These are phyloP conservation scores for Sparidentex hasta DNA, from an alignment of 2,797 vertebrate genomes.

Conservation along the genomic window DNA sequence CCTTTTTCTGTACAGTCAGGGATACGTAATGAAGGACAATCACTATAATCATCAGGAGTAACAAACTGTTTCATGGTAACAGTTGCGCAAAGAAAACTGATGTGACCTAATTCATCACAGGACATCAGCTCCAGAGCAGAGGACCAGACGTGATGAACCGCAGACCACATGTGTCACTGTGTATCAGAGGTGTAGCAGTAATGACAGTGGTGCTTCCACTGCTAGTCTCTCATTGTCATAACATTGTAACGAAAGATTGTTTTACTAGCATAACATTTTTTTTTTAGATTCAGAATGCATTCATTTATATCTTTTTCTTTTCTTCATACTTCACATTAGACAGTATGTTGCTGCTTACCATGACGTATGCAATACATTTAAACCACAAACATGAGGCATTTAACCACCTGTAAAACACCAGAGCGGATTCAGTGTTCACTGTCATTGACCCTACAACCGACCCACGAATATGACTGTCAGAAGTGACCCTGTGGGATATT, in stretches of 20 bases:
- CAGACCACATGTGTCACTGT: background rate
- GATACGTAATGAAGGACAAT: conserved; percentile 21
- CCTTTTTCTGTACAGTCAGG: conserved; percentile 22
- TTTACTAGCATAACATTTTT: conserved; percentile 8
- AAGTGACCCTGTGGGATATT: too few relatives aligned
- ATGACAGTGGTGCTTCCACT: background rate
- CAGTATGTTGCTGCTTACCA: background rate
- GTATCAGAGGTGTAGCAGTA: background rate
- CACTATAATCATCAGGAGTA: conserved; percentile 25
- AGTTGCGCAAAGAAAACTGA: background rate
- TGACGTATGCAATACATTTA: conserved; percentile 7
- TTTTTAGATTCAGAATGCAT: background rate
- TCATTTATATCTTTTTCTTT: background rate
- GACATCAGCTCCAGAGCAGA: conserved; percentile 2
- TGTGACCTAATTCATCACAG: background rate
- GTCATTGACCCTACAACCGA: background rate
- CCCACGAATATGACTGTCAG: background rate
- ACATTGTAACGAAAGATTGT: background rate
- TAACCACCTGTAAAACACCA: background rate
- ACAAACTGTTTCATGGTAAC: background rate
- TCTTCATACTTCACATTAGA: background rate
- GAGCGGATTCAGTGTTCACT: background rate
- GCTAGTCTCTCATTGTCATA: background rate
- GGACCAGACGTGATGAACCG: background rate
- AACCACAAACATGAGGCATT: background rate